phyloP scores from a whole-genome alignment of 2,113 vertebrate species.

The Chiloscyllium plagiosum region DNA sequence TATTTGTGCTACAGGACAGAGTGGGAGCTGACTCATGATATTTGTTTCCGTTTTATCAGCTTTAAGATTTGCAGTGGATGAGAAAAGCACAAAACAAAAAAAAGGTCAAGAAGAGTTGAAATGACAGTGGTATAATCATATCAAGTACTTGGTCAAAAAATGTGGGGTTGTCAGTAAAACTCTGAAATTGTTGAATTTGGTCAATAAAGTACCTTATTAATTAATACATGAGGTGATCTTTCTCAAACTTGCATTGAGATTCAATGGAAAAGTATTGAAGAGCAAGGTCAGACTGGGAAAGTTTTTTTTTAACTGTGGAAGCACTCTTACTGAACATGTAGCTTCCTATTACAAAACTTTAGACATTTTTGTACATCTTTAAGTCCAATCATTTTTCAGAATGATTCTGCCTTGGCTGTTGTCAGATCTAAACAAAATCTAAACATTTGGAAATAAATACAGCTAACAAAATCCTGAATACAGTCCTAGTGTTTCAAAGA shows the following conservation, averaged over 20 bases:
- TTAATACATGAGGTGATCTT: background rate
- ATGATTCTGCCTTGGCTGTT: background rate
- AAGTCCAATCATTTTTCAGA: background rate
- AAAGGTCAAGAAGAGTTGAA: background rate
- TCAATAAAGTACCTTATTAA: background rate
- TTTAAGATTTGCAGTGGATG: background rate
- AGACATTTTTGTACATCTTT: background rate
- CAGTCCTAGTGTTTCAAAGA: background rate
- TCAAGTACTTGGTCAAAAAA: background rate
- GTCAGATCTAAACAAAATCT: background rate
- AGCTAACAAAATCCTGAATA: background rate
- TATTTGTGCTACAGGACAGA: no score
- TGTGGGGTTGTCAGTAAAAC: no score
- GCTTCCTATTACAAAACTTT: background rate
- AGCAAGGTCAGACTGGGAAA: background rate
- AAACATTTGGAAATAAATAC: background rate
- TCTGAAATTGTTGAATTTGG: background rate
- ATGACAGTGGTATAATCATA: background rate
- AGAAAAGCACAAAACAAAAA: background rate
- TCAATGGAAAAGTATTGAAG: background rate
- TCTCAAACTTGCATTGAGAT: background rate
- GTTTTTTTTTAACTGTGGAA: background rate
- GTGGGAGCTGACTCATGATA: no score
- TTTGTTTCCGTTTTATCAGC: no score
- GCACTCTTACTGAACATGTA: background rate